A percentile compares a stretch with the other conserved stretches of the same genome.
These are phyloP conservation scores for Lacerta bilineata DNA, from an alignment of 2,797 vertebrate species.

Conservation along the genomic window DNA sequence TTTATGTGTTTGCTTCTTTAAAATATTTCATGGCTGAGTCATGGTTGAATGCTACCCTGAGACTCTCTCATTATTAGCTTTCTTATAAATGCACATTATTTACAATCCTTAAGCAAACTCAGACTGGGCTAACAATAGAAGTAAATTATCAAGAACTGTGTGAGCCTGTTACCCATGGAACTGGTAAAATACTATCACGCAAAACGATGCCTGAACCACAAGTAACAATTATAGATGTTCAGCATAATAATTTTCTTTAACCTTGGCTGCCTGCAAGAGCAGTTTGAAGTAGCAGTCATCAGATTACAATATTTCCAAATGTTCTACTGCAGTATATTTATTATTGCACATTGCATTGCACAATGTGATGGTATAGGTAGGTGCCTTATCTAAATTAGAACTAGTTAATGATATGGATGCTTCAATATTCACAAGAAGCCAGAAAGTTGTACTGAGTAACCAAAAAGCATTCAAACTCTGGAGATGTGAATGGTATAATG, in stretches of 20 bases:
- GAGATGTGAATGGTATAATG: neutral
- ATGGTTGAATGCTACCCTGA: neutral
- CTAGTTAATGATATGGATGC: neutral
- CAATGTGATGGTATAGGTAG: neutral
- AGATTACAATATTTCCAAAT: slow-evolving; percentile 16
- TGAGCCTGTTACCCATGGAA: slow-evolving; percentile 27
- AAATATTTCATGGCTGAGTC: neutral
- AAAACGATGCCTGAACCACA: neutral
- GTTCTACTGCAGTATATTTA: slow-evolving; percentile 11
- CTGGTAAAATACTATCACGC: neutral
- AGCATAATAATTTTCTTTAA: slow-evolving; percentile 12
- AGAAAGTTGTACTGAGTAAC: neutral
- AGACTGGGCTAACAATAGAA: slow-evolving; percentile 3
- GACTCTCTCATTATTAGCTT: neutral
- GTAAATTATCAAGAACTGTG: slow-evolving; percentile 35
- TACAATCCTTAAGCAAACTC: slow-evolving; percentile 22
- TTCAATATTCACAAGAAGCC: neutral
- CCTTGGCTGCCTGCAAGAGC: slow-evolving; percentile 34
- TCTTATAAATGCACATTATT: slow-evolving; percentile 22
- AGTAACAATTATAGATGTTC: slow-evolving; percentile 49
- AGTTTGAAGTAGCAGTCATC: slow-evolving; percentile 19
- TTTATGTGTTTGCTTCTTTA: neutral
- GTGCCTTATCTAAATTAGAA: neutral
- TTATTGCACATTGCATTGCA: rapidly evolving
- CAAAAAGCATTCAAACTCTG: neutral